These are phyloP conservation scores for Cepaea hortensis DNA, from an alignment of 2,888 invertebrate species.

Conservation along the genomic window DNA sequence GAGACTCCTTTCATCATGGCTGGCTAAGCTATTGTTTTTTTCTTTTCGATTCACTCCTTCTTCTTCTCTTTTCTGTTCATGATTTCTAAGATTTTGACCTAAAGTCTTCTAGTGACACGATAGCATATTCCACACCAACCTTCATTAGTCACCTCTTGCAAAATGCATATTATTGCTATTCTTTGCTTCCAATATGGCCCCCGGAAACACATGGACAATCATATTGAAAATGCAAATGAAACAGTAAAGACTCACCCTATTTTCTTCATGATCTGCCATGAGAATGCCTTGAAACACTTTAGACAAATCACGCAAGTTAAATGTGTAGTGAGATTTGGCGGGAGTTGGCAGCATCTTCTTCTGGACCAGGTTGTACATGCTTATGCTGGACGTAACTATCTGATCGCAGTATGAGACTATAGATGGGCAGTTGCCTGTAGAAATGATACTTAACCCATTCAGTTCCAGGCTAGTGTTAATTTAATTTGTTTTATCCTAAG, in stretches of 20 bases:
- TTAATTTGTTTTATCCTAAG: too few relatives aligned
- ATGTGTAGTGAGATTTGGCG: constrained; percentile 77
- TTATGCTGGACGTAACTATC: constrained; percentile 72
- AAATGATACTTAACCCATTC: background rate
- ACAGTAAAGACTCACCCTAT: constrained; percentile 61
- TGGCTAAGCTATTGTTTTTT: too few relatives aligned
- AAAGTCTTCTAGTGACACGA: too few relatives aligned
- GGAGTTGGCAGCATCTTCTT: constrained; percentile 76
- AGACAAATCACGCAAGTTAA: constrained; percentile 76
- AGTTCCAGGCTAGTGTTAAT: background rate
- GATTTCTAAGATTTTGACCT: too few relatives aligned
- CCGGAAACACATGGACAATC: too few relatives aligned
- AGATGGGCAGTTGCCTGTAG: constrained; percentile 56
- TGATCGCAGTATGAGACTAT: constrained; percentile 60
- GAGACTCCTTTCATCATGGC: background rate
- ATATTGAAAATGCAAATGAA: background rate
- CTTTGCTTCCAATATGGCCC: too few relatives aligned
- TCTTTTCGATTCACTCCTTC: too few relatives aligned
- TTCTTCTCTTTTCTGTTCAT: too few relatives aligned
- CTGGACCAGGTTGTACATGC: constrained; percentile 73
- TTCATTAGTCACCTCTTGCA: too few relatives aligned
- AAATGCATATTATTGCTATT: too few relatives aligned
- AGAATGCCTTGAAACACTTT: constrained; percentile 77
- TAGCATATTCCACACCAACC: too few relatives aligned
- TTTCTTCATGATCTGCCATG: constrained; percentile 72